phyloP scores from a whole-genome alignment of 2,113 vertebrate genomes.

The Orthonyx spaldingii region DNA sequence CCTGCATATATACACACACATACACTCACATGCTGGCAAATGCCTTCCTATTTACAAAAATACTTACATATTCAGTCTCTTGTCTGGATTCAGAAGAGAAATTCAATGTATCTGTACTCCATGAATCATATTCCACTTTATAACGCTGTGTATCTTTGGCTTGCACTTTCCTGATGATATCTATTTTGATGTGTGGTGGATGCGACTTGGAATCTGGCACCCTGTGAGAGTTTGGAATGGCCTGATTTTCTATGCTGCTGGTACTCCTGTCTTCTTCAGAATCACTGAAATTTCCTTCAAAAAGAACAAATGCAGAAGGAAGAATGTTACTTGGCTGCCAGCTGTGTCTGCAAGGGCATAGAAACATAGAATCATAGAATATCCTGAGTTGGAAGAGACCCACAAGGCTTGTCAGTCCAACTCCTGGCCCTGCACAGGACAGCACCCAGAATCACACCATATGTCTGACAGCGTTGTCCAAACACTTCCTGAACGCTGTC shows the following conservation, averaged over 20 bases:
- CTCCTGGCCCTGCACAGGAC: neutral
- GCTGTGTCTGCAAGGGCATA: neutral
- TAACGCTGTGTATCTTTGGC: conserved; percentile 83
- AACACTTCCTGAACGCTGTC: neutral
- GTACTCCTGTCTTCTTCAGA: conserved; percentile 75
- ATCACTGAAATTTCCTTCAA: conserved; percentile 72
- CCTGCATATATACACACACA: fast-evolving
- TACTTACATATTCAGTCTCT: conserved; percentile 90
- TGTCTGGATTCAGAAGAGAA: conserved; percentile 87
- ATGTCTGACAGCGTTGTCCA: neutral
- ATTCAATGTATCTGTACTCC: conserved; percentile 85
- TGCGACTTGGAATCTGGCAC: conserved; percentile 65
- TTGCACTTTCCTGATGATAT: conserved; percentile 80
- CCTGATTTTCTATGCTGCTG: conserved; percentile 65
- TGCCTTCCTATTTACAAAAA: neutral
- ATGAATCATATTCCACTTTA: conserved; percentile 80
- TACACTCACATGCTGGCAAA: neutral
- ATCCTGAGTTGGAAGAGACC: neutral
- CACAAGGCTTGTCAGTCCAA: neutral
- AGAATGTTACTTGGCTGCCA: neutral
- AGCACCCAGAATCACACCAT: neutral
- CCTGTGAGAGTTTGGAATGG: conserved; percentile 62
- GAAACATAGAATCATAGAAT: neutral
- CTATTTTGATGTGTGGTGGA: conserved; percentile 76
- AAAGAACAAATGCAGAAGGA: neutral